Base-by-base conservation (phyloP, 2,797 vertebrate species). In the Ptychobarbus kaznakovi region DNA sequence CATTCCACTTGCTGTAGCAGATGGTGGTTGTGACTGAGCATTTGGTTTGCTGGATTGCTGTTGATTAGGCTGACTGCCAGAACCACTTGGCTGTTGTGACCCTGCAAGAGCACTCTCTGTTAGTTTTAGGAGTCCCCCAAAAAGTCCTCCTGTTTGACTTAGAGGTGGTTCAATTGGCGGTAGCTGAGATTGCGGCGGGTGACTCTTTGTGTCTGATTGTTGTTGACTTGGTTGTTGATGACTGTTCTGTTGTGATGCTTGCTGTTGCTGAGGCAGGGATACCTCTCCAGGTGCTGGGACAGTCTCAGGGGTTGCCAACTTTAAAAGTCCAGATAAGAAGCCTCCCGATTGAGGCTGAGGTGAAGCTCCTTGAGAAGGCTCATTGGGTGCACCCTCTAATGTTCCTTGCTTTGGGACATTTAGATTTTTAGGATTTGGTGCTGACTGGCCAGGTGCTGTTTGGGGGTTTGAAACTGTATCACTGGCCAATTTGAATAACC, bases 121-220 rank as follows among this genome's bases (percentile, higher is more conserved):
- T 75, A 94, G 91, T 91, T 95, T 97, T 83, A 96, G 90, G 81
- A 96, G 91, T 0, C 95, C 94, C 61, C 94, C 93, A 88, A 97
- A 93, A 53, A 97, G 86, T 68, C 93, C 93, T 90, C 91, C 91
- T 86, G 93, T 84, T 85, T 94, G 93, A 66, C 69, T 73, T 40
- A 69, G 72, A 73, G 82, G 68, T 63, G 63, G 82, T 20, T 51
- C 69, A 69, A 11, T 42, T 84, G 88, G 81, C 9, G 86, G 86
- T 46, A 77, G 32, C 16, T 88, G 86, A 68, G 81, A 44, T 76
- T 63, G 6, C 38, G 89, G 82, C 44, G 88, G 83, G 77, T 89
- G 87, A 86, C 78, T 74, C 75, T 69, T 85, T 61, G 81, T 68
- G 0, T 87, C 89, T 68, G 66, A 32, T 82, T 89, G 87, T 61